Base-by-base conservation (phyloP, 2,797 vertebrate genomes). In the Hoplostethus mediterraneus region DNA sequence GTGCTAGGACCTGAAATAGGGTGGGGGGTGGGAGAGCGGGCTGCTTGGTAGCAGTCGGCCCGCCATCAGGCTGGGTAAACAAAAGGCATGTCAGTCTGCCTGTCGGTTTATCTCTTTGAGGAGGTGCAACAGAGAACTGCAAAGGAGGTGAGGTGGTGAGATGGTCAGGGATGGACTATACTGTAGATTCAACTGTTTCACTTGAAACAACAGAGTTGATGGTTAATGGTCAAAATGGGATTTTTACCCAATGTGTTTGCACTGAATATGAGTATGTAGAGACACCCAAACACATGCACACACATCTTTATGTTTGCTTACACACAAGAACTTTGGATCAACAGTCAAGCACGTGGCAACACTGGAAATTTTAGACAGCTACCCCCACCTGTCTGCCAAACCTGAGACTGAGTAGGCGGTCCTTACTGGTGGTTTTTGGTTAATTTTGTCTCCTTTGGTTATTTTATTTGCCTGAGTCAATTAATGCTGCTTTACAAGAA, bases 1-100 rank as follows among this genome's bases (percentile, higher is more conserved):
- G 89, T 99, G 98, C 96, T 99, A 97, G 96, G 91, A 89, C 90
- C 75, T 77, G 91, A 89, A 64, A 45, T 40, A 55, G 71, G 82
- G 77, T 71, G 49, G 70, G 79, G 45, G 33, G 47, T 52, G 72
- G 63, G 58, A 7, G 71, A 56, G 78, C 4, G 13, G 81, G 76
- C 69, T 58, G 59, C 76, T 61, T 55, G 73, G 83, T 69, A 73
- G 80, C 79, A 3, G 65, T 71, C 51, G 64, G 67, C 72, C 84
- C 59, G 25, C 71, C 67, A 67, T 58, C 66, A 67, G 84, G 70
- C 72, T 75, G 84, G 78, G 80, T 71, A 80, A 71, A 81, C 81
- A 65, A 52, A 72, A 80, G 85, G 82, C 77, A 57, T 55, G 74
- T 73, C 62, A 51, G 73, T 73, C 83, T 76, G 88, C 80, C 75